Conservation (phyloP, 2,888 invertebrate species). For the Drosophila pegasa region DNA sequence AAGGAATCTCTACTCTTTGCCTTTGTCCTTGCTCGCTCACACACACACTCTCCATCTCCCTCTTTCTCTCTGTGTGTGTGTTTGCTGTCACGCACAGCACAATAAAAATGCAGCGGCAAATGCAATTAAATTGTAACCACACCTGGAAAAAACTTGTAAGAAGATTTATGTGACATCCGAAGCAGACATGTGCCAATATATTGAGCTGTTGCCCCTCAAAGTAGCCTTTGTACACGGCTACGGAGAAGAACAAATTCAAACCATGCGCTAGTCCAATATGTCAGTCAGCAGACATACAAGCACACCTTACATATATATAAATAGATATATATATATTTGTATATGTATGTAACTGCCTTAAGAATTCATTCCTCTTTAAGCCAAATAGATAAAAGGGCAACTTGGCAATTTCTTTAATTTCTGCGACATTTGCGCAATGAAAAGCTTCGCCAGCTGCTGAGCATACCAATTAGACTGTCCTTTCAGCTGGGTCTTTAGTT, state of each 20-base stretch:
- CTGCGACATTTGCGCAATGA: neutral
- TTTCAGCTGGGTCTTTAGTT: neutral
- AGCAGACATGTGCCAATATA: constrained; percentile 16
- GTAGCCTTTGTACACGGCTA: neutral
- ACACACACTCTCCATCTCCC: neutral
- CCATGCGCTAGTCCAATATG: neutral
- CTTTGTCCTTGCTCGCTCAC: neutral
- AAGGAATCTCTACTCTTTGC: constrained; percentile 56
- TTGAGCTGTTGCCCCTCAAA: neutral
- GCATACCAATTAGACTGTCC: neutral
- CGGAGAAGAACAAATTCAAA: neutral
- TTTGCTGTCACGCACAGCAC: constrained; percentile 3
- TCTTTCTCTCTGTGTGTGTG: constrained; percentile 1
- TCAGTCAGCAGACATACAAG: no score
- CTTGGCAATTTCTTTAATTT: constrained; percentile 4
- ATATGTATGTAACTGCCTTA: neutral
- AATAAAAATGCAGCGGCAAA: constrained; percentile 47
- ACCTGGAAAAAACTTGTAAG: constrained; percentile 30
- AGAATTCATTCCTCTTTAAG: neutral
- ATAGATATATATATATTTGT: neutral
- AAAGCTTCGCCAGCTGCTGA: neutral
- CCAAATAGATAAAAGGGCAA: neutral
- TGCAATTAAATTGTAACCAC: constrained; percentile 71
- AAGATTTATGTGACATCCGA: constrained; percentile 32
- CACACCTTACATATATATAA: neutral